These are phyloP conservation scores for Sebastes hubbsi DNA, from an alignment of 2,797 vertebrate species.

Conservation along the genomic window DNA sequence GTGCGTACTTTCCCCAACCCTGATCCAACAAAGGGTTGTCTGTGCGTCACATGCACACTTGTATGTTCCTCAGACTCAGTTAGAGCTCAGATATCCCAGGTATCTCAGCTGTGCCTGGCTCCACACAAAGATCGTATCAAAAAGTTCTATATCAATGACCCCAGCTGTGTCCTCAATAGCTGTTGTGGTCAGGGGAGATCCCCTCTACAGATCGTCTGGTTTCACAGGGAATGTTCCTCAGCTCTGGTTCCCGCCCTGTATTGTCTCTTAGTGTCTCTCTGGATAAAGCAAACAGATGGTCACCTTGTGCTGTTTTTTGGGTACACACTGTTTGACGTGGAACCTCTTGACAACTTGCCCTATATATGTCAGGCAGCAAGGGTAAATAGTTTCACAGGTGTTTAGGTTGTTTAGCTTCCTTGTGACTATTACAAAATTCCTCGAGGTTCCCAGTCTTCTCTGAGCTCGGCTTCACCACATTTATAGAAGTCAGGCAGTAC, in stretches of 20 bases:
- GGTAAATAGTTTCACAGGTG: background rate
- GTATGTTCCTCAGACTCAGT: slow-evolving; percentile 2
- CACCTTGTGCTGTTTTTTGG: slow-evolving; percentile 23
- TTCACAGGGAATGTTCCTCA: slow-evolving; percentile 56
- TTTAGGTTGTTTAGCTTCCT: background rate
- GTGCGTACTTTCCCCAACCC: slow-evolving; percentile 6
- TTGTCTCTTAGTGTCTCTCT: slow-evolving; percentile 29
- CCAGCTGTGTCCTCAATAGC: slow-evolving; percentile 40
- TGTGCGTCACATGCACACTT: slow-evolving; percentile 31
- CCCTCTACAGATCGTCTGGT: slow-evolving; percentile 42
- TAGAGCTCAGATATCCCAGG: slow-evolving; percentile 45
- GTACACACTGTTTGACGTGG: background rate
- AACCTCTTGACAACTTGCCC: slow-evolving; percentile 4
- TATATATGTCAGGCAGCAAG: background rate
- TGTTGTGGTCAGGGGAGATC: slow-evolving; percentile 29
- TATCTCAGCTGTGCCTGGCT: slow-evolving; percentile 38
- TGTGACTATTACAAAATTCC: background rate
- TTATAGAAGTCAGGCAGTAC: slow-evolving; percentile 16
- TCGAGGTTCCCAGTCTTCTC: background rate
- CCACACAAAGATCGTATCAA: slow-evolving; percentile 41
- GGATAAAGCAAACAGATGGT: slow-evolving; percentile 28
- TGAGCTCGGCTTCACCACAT: background rate
- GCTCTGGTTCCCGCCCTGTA: slow-evolving; percentile 43
- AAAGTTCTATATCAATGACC: slow-evolving; percentile 35
- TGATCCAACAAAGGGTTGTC: slow-evolving; percentile 27